Evolutionary conservation across 2,113 vertebrate genomes (phyloP), one percentile per base, ranked within the genome.

Genomic region (Trochalopteron elliotii): DNA sequence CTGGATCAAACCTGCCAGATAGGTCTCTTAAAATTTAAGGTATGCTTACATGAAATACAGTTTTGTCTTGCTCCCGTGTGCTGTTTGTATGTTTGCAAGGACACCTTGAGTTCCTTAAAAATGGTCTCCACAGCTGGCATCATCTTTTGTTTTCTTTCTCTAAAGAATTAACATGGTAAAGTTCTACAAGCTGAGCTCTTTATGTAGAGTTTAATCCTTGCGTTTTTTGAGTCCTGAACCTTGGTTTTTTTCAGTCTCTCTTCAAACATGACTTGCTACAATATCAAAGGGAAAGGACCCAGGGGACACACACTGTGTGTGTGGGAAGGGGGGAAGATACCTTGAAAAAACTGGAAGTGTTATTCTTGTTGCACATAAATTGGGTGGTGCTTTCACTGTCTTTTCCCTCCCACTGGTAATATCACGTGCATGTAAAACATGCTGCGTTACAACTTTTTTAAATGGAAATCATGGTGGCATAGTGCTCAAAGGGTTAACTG

Each of bases 401-500:
- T 60, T 67, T 42, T 8, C 45, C 57, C 69, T 49, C 24, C 56
- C 37, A 17, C 61, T 61, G 39, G 55, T 78, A 69, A 83, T 67
- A 86, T 7, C 90, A 78, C 28, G 5, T 90, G 96, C 94, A 80
- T 67, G 91, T 87, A 89, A 96, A 96, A 89, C 93, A 91, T 52
- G 80, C 89, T 74, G 87, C 74, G 15, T 95, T 93, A 65, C 78
- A 83, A 40, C 42, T 79, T 94, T 56, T 88, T 56, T 1, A 90
- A 64, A 77, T 40, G 81, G 91, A 97, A 97, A 95, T 97, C 96
- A 94, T 75, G 78, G 84, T 92, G 92, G 94, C 96, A 96, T 97
- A 95, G 95, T 83, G 97, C 97, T 97, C 94, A 86, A 94, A 97
- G 95, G 94, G 96, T 97, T 96, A 93, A 97, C 97, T 98, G 96